These are phyloP conservation scores for Drosophila limbata DNA, from an alignment of 2,888 invertebrate genomes.

Conservation along the genomic window DNA sequence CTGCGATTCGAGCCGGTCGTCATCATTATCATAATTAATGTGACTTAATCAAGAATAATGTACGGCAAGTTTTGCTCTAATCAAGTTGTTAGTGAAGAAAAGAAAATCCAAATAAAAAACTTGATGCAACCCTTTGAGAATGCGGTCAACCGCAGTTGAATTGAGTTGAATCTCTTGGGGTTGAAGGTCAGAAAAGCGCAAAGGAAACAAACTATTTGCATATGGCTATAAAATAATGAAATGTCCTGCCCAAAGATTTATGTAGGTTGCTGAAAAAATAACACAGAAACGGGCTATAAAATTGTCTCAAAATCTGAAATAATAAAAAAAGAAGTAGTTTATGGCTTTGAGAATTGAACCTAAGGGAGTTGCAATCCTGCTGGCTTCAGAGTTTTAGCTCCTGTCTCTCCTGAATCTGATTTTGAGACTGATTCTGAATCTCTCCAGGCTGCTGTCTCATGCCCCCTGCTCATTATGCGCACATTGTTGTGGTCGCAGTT, in stretches of 20 bases:
- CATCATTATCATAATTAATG: conserved; percentile 83
- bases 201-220: conserved; percentile 63
- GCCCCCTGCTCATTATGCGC: conserved; percentile 70
- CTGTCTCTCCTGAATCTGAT: not conserved
- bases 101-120: conserved; percentile 4
- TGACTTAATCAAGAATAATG: conserved; percentile 83
- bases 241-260: conserved; percentile 69
- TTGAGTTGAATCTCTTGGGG: conserved; percentile 40
- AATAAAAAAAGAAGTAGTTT: conserved; percentile 45
- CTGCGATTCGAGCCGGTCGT: conserved; percentile 68
- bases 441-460: conserved; percentile 8
- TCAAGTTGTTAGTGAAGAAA: conserved; percentile 68
- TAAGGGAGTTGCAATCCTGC: conserved; percentile 48
- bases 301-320: conserved; percentile 43
- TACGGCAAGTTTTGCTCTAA: conserved; percentile 61
- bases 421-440: not conserved
- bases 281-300: conserved; percentile 38
- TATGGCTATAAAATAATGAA: conserved; percentile 71
- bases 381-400: conserved; percentile 23
- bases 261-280: conserved; percentile 55
- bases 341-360: conserved; percentile 48
- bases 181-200: conserved; percentile 70
- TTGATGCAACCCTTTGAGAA: conserved; percentile 62
- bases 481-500: conserved; percentile 75
- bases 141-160: conserved; percentile 80